phyloP scores from a whole-genome alignment of 35 echinoderm and acorn worm genomes.

The Acanthaster planci region DNA sequence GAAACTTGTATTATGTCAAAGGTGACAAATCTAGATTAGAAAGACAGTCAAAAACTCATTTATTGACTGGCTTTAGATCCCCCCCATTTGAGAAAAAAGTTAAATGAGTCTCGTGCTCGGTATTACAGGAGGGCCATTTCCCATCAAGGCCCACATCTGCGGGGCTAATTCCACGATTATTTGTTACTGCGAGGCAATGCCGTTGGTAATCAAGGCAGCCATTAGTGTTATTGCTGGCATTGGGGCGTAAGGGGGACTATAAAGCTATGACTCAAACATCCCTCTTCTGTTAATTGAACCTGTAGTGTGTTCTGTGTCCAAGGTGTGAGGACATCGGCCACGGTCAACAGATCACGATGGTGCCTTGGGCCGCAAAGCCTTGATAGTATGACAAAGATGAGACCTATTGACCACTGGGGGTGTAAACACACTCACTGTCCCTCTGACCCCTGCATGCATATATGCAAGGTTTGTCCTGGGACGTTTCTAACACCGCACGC shows the following conservation, averaged over 20 bases:
- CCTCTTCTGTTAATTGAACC: not conserved
- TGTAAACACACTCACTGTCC: not conserved
- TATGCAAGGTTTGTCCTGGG: not conserved
- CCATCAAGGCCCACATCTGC: not conserved
- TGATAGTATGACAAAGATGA: not conserved
- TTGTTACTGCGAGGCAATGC: not conserved
- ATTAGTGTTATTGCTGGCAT: constrained; percentile 13
- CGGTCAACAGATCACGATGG: too few species aligned
- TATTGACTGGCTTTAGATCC: too few species aligned
- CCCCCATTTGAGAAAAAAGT: too few species aligned
- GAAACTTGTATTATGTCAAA: too few species aligned
- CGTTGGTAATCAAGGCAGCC: not conserved
- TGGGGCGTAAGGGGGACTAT: constrained; percentile 13
- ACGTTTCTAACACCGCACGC: not conserved
- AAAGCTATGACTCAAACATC: not conserved
- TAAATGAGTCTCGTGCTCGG: too few species aligned
- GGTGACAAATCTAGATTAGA: too few species aligned
- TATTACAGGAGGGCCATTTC: not conserved
- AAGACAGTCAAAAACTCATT: too few species aligned
- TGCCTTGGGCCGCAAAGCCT: not conserved
- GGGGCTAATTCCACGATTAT: not conserved
- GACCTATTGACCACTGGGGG: not conserved
- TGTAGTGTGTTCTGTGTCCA: not conserved
- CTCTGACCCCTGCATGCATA: constrained; percentile 9
- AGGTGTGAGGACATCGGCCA: too few species aligned